Evolutionary conservation across 30 jellyfish, hydroid and myxozoan species (phyloP).

Genomic region (Aurelia sp.): DNA sequence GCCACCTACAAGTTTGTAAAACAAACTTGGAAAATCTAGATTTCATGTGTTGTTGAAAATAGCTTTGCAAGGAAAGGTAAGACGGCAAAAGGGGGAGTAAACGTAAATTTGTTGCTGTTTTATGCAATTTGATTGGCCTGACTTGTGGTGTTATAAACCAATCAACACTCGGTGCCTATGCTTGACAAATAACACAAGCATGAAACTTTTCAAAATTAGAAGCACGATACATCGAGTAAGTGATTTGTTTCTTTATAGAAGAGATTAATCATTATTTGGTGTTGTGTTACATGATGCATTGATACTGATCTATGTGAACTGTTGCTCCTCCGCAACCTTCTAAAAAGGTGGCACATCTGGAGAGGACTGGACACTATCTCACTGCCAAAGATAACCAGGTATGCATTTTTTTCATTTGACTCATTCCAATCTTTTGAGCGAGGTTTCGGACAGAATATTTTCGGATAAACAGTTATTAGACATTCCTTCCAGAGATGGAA

Average conservation of each 20-base stretch:
- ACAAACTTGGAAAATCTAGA: too few species aligned
- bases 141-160: too few species aligned
- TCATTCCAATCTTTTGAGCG: background rate
- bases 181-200: background rate
- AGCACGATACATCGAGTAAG: constrained; percentile 56
- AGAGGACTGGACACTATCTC: constrained; percentile 97
- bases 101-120: too few species aligned
- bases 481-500: too few species aligned
- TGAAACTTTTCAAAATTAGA: too few species aligned
- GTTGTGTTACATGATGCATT: constrained; percentile 72
- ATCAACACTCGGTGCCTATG: background rate
- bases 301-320: constrained; percentile 87
- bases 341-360: constrained; percentile 99
- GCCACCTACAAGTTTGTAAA: too few species aligned
- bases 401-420: background rate
- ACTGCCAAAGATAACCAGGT: constrained; percentile 99
- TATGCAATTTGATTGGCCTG: too few species aligned
- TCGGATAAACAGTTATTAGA: too few species aligned
- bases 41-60: too few species aligned
- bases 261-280: constrained; percentile 58
- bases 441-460: too few species aligned
- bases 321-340: constrained; percentile 86
- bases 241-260: constrained; percentile 73
- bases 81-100: too few species aligned
- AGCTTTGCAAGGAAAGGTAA: too few species aligned